Evolutionary conservation across 2,888 invertebrate genomes (phyloP), one percentile per base, ranked within the genome.

Genomic region (Horisme vitalbata): DNA sequence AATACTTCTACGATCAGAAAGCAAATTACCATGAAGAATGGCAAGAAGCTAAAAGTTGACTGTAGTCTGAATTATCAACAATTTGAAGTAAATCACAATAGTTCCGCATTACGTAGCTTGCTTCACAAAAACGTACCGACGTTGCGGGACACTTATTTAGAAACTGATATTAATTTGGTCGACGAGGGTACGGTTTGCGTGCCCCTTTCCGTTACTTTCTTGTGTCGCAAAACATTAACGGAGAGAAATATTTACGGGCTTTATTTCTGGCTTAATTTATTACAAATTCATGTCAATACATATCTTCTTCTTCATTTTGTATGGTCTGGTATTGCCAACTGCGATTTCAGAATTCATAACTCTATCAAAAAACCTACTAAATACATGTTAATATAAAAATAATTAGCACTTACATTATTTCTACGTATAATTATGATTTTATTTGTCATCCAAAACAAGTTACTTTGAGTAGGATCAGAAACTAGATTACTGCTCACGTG

Each of bases 81-180:
- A 49, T 52, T 51, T 28, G 38, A 47, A 46, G 39, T 56, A 45
- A 47, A 52, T 52, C 44, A 38, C 23, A 35, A 41, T 51, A 50
- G 55, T 55, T 59, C 46, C 51, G 54, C 58, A 57, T 63, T 61
- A 50, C 47, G 45, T 55, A 34, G 49, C 55, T 57, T 55, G 54
- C 58, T 57, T 67, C 63, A 71, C 73, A 75, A 75, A 75, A 77
- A 73, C 69, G 61, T 67, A 52, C 45, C 45, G 27, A 48, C 70
- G 73, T 72, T 71, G 76, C 67, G 75, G 71, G 71, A 78, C 72
- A 79, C 77, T 82, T 82, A 81, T 83, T 83, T 81, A 68, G 75
- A 75, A 75, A 83, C 81, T 75, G 76, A 82, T 85, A 85, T 85
- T 84, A 82, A 84, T 85, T 83, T 82, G 61, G 68, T 65, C 68